Evolutionary conservation across 2,888 invertebrate species (phyloP).

Genomic region (Gisinianus flammeolus): DNA sequence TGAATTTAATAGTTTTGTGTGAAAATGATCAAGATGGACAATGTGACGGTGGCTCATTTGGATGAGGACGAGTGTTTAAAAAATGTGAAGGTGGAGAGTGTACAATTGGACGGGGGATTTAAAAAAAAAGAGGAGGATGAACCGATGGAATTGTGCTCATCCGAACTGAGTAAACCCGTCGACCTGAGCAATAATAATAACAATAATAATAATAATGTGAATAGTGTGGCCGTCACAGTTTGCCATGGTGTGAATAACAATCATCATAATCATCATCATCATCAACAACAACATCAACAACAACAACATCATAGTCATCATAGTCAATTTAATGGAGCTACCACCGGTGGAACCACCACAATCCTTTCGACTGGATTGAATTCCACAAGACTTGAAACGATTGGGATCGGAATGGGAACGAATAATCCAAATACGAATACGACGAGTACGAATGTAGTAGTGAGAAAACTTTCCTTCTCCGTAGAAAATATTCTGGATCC

Average conservation of each 20-base stretch:
- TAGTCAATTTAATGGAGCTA: background rate
- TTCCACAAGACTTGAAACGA: constrained; percentile 12
- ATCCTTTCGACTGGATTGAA: background rate
- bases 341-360: background rate
- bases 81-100: background rate
- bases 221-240: constrained; percentile 34
- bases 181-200: constrained; percentile 59
- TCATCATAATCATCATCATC: constrained; percentile 32
- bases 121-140: constrained; percentile 20
- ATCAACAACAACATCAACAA: constrained; percentile 1
- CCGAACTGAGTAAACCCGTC: constrained; percentile 57
- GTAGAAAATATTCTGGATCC: constrained; percentile 91
- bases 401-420: background rate
- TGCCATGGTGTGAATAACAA: background rate
- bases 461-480: constrained; percentile 78
- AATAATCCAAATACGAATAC: background rate
- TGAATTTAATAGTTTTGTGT: background rate
- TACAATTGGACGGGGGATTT: background rate
- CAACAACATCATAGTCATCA: background rate
- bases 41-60: constrained; percentile 21
- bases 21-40: constrained; percentile 35
- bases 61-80: constrained; percentile 29
- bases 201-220: constrained; percentile 48
- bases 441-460: background rate
- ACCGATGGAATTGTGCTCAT: constrained; percentile 55